These are phyloP conservation scores for Nematopogon swammerdamellus DNA, from an alignment of 2,888 invertebrate species.

Conservation along the genomic window DNA sequence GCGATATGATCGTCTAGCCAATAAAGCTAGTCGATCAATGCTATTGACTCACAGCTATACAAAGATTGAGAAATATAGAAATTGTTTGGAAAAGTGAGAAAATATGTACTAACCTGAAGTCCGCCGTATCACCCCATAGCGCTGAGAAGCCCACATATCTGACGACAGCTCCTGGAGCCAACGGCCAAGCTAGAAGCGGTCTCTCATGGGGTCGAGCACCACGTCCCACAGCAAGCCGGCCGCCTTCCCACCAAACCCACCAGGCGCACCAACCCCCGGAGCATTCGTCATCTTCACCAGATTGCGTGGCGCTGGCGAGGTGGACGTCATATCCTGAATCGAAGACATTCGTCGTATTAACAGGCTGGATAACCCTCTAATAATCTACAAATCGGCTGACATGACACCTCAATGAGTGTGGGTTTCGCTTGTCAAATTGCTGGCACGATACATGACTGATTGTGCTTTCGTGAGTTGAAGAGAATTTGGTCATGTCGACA, in stretches of 20 bases:
- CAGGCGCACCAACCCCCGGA: slow-evolving; percentile 55
- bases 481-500: too few species aligned
- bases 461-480: too few species aligned
- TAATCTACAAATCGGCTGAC: too few species aligned
- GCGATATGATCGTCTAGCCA: neutral
- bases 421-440: too few species aligned
- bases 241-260: slow-evolving; percentile 68
- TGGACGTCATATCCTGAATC: slow-evolving; percentile 61
- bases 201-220: slow-evolving; percentile 55
- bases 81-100: too few species aligned
- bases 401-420: too few species aligned
- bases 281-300: slow-evolving; percentile 53
- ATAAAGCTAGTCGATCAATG: neutral
- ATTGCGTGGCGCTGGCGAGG: slow-evolving; percentile 55
- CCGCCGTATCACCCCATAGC: slow-evolving; percentile 61
- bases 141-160: slow-evolving; percentile 63
- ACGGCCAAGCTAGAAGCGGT: slow-evolving; percentile 57
- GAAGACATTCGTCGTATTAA: too few species aligned
- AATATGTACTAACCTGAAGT: slow-evolving; percentile 58
- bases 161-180: slow-evolving; percentile 57
- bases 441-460: too few species aligned
- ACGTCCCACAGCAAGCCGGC: slow-evolving; percentile 52
- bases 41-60: too few species aligned
- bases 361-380: too few species aligned
- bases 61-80: too few species aligned